Conservation (phyloP, 30 jellyfish, hydroid and myxozoan species). For the Rhopilema esculentum region DNA sequence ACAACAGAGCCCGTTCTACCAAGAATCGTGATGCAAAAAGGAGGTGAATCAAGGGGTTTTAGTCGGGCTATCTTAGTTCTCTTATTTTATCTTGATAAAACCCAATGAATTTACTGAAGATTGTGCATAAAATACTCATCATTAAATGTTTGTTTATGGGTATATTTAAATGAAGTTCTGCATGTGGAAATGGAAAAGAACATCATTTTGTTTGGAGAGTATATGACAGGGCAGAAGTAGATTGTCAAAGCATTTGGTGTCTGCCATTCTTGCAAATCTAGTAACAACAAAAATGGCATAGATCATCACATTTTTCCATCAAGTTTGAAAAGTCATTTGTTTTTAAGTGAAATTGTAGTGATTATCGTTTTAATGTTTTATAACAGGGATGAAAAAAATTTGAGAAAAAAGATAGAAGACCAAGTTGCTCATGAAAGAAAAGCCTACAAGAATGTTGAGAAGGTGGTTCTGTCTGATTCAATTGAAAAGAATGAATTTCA, state of each 20-base stretch:
- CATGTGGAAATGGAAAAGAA: too few relatives aligned
- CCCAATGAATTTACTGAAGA: too few relatives aligned
- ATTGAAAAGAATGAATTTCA: constrained; percentile 39
- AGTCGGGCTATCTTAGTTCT: too few relatives aligned
- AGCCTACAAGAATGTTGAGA: constrained; percentile 76
- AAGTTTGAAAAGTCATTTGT: background rate
- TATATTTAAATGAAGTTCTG: too few relatives aligned
- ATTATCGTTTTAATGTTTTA: background rate
- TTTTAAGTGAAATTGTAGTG: background rate
- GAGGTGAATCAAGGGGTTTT: too few relatives aligned
- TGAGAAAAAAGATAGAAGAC: constrained; percentile 45
- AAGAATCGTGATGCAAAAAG: too few relatives aligned
- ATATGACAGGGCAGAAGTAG: too few relatives aligned
- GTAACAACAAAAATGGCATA: background rate
- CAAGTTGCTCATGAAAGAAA: constrained; percentile 74
- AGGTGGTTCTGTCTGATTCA: constrained; percentile 58
- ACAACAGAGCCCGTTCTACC: too few relatives aligned
- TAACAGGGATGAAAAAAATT: constrained; percentile 7
- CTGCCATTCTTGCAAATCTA: background rate
- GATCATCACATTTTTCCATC: background rate
- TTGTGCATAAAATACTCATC: too few relatives aligned
- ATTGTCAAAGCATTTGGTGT: background rate
- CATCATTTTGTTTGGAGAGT: too few relatives aligned
- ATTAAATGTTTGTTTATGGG: too few relatives aligned
- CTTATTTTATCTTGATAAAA: too few relatives aligned